Conservation (phyloP, 2,797 vertebrate species). For the Setipinna tenuifilis region DNA sequence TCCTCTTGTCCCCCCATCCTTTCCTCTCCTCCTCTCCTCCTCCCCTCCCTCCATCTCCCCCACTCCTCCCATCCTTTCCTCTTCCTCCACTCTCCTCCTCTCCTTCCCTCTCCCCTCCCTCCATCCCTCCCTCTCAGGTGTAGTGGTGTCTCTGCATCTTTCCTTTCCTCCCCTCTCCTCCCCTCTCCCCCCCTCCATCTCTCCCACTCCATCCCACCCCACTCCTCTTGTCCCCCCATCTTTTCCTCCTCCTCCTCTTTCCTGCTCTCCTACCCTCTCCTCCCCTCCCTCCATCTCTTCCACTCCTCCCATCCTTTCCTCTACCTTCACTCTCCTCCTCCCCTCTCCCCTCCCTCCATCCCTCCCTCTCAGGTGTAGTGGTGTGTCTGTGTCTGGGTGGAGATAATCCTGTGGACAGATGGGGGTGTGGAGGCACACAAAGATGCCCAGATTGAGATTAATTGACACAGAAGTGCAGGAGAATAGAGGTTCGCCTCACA, state of each 20-base stretch:
- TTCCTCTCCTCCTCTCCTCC: too few relatives aligned
- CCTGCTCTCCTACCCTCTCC: not conserved
- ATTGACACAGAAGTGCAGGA: constrained; percentile 7
- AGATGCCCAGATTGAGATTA: constrained; percentile 10
- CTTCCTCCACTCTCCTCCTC: not conserved
- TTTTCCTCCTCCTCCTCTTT: not conserved
- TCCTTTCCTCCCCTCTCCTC: too few relatives aligned
- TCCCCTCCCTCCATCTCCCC: not conserved
- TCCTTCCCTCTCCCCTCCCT: not conserved
- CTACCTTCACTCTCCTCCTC: not conserved
- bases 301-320: too few relatives aligned
- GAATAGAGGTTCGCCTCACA: not conserved
- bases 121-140: too few relatives aligned
- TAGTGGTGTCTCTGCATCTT: too few relatives aligned
- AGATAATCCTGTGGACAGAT: not conserved
- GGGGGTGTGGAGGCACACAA: not conserved
- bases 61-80: not conserved
- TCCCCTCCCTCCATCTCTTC: not conserved
- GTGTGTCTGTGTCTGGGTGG: not conserved
- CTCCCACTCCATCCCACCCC: too few relatives aligned
- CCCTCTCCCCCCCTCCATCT: too few relatives aligned
- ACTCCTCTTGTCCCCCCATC: too few relatives aligned
- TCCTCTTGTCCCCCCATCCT: too few relatives aligned
- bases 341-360: not conserved
- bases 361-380: too few relatives aligned